These are phyloP conservation scores for Romanogobio albipinnatus DNA, from an alignment of 2,113 vertebrate genomes.

Conservation along the genomic window DNA sequence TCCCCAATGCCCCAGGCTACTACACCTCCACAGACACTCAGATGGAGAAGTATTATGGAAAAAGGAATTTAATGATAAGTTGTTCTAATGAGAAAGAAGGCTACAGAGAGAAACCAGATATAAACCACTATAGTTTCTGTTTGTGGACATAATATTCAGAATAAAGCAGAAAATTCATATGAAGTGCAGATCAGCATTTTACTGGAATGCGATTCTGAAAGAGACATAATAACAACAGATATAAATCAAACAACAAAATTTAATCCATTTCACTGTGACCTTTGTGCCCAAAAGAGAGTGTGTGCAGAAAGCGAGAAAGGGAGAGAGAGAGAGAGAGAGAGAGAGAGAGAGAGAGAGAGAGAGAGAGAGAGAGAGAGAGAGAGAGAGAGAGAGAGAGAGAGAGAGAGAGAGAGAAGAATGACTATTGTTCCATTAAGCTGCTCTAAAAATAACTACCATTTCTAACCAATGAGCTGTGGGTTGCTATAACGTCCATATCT, in stretches of 20 bases:
- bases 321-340: conserved; percentile 12
- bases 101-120: conserved; percentile 16
- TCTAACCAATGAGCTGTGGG: conserved; percentile 51
- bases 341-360: background rate
- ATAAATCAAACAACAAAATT: conserved; percentile 43
- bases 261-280: conserved; percentile 45
- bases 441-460: conserved; percentile 52
- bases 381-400: conserved; percentile 17
- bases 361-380: conserved; percentile 33
- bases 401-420: conserved; percentile 25
- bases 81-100: conserved; percentile 32
- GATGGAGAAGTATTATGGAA: conserved; percentile 7
- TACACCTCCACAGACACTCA: conserved; percentile 38
- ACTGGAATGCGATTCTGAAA: conserved; percentile 31
- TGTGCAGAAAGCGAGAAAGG: conserved; percentile 13
- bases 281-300: conserved; percentile 40
- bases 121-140: conserved; percentile 4
- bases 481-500: conserved; percentile 54
- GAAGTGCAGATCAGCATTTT: conserved; percentile 22
- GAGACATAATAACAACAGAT: conserved; percentile 40
- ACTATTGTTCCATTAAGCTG: conserved; percentile 57
- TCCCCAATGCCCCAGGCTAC: conserved; percentile 38
- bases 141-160: conserved; percentile 9
- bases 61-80: conserved; percentile 36
- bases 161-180: background rate